Evolutionary conservation across 2,113 vertebrate species (phyloP), one percentile per base, ranked within the genome.

Genomic region (Urocitellus parryii): DNA sequence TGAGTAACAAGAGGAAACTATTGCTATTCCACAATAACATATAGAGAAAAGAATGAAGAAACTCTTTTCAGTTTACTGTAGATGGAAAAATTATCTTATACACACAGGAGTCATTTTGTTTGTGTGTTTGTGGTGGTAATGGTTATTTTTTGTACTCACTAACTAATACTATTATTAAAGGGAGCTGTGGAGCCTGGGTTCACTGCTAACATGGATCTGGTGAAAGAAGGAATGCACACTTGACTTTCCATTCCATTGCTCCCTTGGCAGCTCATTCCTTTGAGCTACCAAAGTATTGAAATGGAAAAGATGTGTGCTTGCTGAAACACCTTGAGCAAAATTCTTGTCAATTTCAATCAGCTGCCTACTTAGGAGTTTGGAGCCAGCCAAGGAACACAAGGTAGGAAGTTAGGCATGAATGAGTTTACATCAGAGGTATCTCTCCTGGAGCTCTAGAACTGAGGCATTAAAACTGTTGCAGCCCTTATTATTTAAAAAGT

Each of bases 261-360:
- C 27, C 4, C 6, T 29, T 84, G 84, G 45, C 79, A 88, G 58
- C 27, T 93, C 8, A 4, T 79, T 93, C 45, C 91, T 97, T 74
- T 74, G 65, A 96, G 65, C 58, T 45, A 94, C 78, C 29, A 25
- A 65, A 32, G 20, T 82, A 93, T 13, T 93, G 63, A 95, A 93
- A 95, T 95, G 90, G 92, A 95, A 89, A 83, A 89, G 58, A 94
- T 90, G 73, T 90, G 37, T 91, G 45, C n/a, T 84, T 94, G 16
- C 51, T 68, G 53, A 88, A 87, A 79, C 42, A 91, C 34, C 65
- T 76, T 70, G 45, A 87, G 51, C 78, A 93, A 29, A 48, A 89
- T 89, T 95, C 79, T 90, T 91, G 86, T 95, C 82, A 17, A 39
- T 95, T 97, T 97, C 39, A 84, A 81, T 95, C 84, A 77, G 32